Conservation (phyloP, 2,113 vertebrate species). For the Tetraodon nigroviridis region DNA sequence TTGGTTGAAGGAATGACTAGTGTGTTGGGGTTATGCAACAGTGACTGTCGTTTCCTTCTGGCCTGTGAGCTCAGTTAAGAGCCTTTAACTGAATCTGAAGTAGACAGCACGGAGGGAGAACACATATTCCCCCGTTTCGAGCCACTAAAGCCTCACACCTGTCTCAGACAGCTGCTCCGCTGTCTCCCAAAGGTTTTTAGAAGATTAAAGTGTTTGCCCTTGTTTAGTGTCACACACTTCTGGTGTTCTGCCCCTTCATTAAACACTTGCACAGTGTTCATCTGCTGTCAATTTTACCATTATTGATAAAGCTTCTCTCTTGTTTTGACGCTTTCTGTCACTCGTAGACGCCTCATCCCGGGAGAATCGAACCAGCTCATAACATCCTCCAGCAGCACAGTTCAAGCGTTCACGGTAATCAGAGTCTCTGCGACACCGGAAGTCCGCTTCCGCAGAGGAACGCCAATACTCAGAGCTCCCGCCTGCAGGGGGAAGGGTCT, state of each 20-base stretch:
- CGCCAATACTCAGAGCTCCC: constrained; percentile 70
- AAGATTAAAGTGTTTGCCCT: background rate
- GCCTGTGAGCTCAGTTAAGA: constrained; percentile 22
- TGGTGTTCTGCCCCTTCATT: constrained; percentile 15
- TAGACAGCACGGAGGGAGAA: constrained; percentile 27
- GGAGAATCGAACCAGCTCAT: constrained; percentile 80
- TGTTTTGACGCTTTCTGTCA: background rate
- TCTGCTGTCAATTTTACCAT: background rate
- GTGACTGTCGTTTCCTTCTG: constrained; percentile 47
- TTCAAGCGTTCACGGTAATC: constrained; percentile 61
- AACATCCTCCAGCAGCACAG: constrained; percentile 75
- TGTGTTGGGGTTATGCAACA: background rate
- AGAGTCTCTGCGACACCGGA: constrained; percentile 68
- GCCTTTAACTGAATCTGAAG: constrained; percentile 41
- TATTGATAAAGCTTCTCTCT: background rate
- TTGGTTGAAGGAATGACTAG: background rate
- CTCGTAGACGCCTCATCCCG: constrained; percentile 72
- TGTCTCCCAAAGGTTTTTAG: constrained; percentile 7
- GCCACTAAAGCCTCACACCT: constrained; percentile 8
- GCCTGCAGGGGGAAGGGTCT: constrained; percentile 68
- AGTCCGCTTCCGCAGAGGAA: constrained; percentile 77
- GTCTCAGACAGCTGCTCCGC: constrained; percentile 44
- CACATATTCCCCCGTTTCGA: constrained; percentile 1
- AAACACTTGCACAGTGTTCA: background rate
- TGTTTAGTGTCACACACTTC: constrained; percentile 25